A percentile compares a stretch with the other conserved stretches of the same genome.
phyloP scores from a whole-genome alignment of 2,113 vertebrate species.

The Atractosteus spatula region DNA sequence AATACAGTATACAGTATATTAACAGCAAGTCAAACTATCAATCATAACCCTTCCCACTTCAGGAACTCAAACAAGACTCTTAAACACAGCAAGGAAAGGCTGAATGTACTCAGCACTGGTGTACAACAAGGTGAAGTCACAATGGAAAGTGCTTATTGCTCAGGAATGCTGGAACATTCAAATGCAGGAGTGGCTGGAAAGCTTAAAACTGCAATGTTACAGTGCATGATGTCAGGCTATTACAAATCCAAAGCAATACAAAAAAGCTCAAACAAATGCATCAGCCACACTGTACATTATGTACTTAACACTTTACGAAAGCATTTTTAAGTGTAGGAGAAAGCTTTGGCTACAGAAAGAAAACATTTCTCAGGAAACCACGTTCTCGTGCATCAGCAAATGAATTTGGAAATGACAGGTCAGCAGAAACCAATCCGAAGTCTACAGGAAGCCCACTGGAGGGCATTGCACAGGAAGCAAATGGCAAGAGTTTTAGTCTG shows the following conservation, averaged over 20 bases:
- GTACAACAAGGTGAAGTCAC: not conserved
- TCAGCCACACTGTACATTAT: too few species aligned
- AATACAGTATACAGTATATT: too few species aligned
- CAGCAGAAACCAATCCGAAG: not conserved
- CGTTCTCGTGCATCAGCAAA: constrained; percentile 1
- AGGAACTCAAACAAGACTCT: not conserved
- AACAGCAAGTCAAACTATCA: too few species aligned
- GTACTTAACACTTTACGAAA: not conserved
- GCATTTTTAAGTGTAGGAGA: not conserved
- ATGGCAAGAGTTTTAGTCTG: not conserved
- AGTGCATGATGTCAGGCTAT: not conserved
- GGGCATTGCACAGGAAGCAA: not conserved
- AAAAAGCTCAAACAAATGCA: not conserved
- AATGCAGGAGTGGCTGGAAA: not conserved
- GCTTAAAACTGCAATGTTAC: not conserved
- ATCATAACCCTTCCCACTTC: not conserved
- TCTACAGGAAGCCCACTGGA: not conserved
- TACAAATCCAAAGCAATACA: not conserved
- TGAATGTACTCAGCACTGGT: not conserved
- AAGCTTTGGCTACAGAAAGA: not conserved
- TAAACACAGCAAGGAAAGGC: not conserved
- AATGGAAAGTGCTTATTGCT: not conserved
- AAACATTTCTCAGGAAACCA: not conserved
- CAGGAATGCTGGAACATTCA: not conserved
- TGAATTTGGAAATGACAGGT: not conserved